These are phyloP conservation scores for Noctua pronuba DNA, from an alignment of 2,888 invertebrate species.

Conservation along the genomic window DNA sequence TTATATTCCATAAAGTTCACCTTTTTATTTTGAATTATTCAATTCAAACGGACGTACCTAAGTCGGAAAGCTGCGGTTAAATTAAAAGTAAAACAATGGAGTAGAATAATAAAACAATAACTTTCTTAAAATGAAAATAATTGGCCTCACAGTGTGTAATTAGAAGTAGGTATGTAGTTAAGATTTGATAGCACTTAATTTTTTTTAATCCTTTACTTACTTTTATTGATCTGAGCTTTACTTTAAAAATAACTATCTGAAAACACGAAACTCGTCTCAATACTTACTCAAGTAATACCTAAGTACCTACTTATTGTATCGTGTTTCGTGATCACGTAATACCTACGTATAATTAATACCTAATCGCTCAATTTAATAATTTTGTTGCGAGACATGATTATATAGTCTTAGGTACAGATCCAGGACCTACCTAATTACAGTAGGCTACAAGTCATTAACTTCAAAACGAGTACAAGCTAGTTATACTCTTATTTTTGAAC, in stretches of 20 bases:
- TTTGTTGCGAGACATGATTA: not conserved
- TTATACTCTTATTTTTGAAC: not conserved
- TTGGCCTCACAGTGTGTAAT: slow-evolving; percentile 1
- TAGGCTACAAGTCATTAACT: not conserved
- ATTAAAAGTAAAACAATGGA: not conserved
- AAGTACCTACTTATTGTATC: not conserved
- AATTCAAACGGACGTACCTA: not conserved
- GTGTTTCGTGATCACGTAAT: not conserved
- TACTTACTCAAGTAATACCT: not conserved
- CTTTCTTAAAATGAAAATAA: slow-evolving; percentile 9
- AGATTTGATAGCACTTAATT: not conserved
- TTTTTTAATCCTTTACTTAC: too few species aligned
- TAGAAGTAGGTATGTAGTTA: not conserved
- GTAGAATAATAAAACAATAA: not conserved
- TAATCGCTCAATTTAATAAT: not conserved
- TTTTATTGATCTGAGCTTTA: not conserved
- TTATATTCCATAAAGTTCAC: not conserved
- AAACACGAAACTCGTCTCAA: slow-evolving; percentile 8
- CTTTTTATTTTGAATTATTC: not conserved
- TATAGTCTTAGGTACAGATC: not conserved
- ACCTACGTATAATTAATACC: not conserved
- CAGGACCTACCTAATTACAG: not conserved
- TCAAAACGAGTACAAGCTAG: not conserved
- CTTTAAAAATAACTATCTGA: not conserved
- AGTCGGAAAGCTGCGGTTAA: not conserved